Conservation (phyloP, 53 echinoderm and acorn worm genomes). For the Crossaster papposus region DNA sequence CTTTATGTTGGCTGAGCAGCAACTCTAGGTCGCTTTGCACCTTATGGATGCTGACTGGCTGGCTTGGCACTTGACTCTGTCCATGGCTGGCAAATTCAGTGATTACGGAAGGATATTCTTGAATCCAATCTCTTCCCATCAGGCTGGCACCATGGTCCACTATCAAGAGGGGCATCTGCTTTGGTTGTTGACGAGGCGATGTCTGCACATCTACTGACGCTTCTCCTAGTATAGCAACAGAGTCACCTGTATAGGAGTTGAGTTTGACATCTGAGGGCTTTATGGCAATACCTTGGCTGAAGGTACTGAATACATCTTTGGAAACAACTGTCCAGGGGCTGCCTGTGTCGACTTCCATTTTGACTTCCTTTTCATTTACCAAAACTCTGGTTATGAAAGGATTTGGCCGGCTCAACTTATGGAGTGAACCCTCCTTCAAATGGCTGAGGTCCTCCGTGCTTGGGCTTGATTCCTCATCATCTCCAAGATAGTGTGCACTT, state of each 20-base stretch:
- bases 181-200: background rate
- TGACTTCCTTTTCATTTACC: background rate
- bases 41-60: constrained; percentile 72
- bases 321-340: constrained; percentile 28
- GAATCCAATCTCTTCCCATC: constrained; percentile 72
- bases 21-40: constrained; percentile 63
- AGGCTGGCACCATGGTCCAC: constrained; percentile 61
- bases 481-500: constrained; percentile 42
- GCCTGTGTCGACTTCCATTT: constrained; percentile 64
- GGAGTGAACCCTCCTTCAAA: constrained; percentile 21
- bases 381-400: background rate
- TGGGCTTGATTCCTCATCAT: constrained; percentile 25
- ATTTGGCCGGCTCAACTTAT: constrained; percentile 13
- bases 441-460: constrained; percentile 15
- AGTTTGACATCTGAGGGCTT: constrained; percentile 4
- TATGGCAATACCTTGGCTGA: constrained; percentile 5
- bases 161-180: constrained; percentile 44
- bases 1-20: too few species aligned
- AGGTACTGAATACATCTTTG: background rate
- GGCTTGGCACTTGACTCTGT: constrained; percentile 48
- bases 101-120: background rate
- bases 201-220: constrained; percentile 43
- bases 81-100: constrained; percentile 52
- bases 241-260: constrained; percentile 48
- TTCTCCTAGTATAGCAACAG: constrained; percentile 46